Conservation (phyloP, 1,140 invertebrate species). For the Drosophila littoralis region DNA sequence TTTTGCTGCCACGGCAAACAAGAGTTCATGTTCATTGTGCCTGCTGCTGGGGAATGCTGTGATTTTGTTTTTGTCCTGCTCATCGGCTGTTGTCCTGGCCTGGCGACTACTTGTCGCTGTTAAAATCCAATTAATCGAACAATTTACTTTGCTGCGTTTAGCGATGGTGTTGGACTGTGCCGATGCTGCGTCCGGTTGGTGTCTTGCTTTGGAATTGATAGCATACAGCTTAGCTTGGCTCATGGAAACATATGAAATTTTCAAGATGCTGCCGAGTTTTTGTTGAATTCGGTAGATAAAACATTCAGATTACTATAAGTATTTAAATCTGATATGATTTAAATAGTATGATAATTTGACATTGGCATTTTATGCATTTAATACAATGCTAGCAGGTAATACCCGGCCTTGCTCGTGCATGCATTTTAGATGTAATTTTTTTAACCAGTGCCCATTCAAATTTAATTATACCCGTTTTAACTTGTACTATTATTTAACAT, state of each 20-base stretch:
- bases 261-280: neutral
- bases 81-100: slow-evolving; percentile 45
- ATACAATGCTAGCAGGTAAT: neutral
- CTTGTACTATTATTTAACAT: too few species aligned
- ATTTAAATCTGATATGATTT: neutral
- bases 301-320: neutral
- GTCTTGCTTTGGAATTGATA: slow-evolving; percentile 46
- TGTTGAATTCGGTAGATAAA: too few species aligned
- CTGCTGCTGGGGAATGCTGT: slow-evolving; percentile 48
- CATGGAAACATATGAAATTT: slow-evolving; percentile 12
- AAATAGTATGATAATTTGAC: neutral
- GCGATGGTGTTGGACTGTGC: slow-evolving; percentile 67
- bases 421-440: too few species aligned
- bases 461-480: too few species aligned
- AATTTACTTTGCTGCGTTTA: slow-evolving; percentile 84
- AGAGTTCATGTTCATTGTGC: slow-evolving; percentile 60
- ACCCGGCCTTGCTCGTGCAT: too few species aligned
- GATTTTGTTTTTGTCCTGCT: slow-evolving; percentile 47
- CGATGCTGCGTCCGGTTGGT: slow-evolving; percentile 9
- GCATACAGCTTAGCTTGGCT: slow-evolving; percentile 10
- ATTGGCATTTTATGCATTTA: neutral
- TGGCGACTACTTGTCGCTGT: slow-evolving; percentile 81
- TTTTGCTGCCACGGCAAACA: slow-evolving; percentile 46
- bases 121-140: slow-evolving; percentile 84
- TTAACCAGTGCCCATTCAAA: too few species aligned